Evolutionary conservation across 2,888 invertebrate species (phyloP).

Genomic region (Agrilus biguttatus): DNA sequence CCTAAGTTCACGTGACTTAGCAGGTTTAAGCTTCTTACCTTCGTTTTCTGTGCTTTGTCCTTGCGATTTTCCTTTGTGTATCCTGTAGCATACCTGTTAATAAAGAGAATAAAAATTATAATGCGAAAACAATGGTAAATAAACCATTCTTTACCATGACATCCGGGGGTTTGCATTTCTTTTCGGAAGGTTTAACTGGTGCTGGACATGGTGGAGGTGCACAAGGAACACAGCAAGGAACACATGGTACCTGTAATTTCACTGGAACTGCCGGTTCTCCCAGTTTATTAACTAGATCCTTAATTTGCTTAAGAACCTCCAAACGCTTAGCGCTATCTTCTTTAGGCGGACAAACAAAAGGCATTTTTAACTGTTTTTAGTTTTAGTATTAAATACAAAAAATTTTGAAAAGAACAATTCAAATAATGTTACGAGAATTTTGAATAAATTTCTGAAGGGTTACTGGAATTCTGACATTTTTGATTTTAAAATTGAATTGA

Average conservation of each 20-base stretch:
- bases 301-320: conserved; percentile 1
- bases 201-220: conserved; percentile 1
- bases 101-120: background rate
- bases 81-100: conserved; percentile 17
- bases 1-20: conserved; percentile 39
- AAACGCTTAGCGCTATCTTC: conserved; percentile 1
- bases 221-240: conserved; percentile 4
- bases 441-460: conserved; percentile 5
- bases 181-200: background rate
- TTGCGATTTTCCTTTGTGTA: conserved; percentile 3
- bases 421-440: conserved; percentile 3
- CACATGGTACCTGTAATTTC: background rate
- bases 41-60: conserved; percentile 2
- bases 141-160: conserved; percentile 6
- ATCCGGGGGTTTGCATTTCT: conserved; percentile 5
- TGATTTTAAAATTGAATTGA: background rate
- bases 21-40: conserved; percentile 15
- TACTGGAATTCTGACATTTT: background rate
- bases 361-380: conserved; percentile 11
- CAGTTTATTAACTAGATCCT: background rate
- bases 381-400: background rate
- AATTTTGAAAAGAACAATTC: conserved; percentile 8
- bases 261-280: background rate
- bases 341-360: conserved; percentile 17
- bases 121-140: too few species aligned